Evolutionary conservation across 2,888 invertebrate species (phyloP).

Genomic region (Aromia moschata): DNA sequence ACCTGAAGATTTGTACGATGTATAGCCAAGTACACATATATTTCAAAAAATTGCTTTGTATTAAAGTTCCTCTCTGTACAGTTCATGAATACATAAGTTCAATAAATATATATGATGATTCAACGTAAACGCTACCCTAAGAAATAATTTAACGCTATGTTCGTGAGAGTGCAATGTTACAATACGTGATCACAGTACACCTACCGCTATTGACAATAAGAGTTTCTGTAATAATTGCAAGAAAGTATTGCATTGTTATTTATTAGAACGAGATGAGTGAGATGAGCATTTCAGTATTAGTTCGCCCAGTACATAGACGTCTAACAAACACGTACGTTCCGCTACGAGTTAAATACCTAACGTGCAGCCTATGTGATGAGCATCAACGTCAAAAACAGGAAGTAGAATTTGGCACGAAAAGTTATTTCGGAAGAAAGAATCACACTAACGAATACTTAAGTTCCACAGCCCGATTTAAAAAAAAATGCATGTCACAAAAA

Average conservation of each 20-base stretch:
- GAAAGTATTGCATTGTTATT: constrained; percentile 45
- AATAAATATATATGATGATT: constrained; percentile 11
- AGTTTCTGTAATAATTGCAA: constrained; percentile 40
- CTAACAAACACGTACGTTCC: constrained; percentile 1
- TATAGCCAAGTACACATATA: no score
- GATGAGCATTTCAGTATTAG: constrained; percentile 50
- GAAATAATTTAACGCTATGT: constrained; percentile 45
- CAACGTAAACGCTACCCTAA: constrained; percentile 37
- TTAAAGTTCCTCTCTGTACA: constrained; percentile 1
- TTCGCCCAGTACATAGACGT: constrained; percentile 32
- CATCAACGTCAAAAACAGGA: constrained; percentile 33
- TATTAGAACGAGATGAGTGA: constrained; percentile 49
- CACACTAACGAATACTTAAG: constrained; percentile 49
- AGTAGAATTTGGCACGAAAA: constrained; percentile 48
- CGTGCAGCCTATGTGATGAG: constrained; percentile 40
- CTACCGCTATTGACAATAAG: constrained; percentile 49
- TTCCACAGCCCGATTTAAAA: constrained; percentile 54
- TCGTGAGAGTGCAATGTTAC: constrained; percentile 53
- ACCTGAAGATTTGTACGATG: no score
- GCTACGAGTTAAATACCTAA: constrained; percentile 12
- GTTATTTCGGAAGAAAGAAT: constrained; percentile 43
- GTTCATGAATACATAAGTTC: not conserved
- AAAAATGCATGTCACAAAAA: constrained; percentile 38
- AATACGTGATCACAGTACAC: constrained; percentile 59
- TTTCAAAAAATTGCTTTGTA: no score